These are phyloP conservation scores for Heliocidaris tuberculata DNA, from an alignment of 35 echinoderm and acorn worm genomes.

Conservation along the genomic window DNA sequence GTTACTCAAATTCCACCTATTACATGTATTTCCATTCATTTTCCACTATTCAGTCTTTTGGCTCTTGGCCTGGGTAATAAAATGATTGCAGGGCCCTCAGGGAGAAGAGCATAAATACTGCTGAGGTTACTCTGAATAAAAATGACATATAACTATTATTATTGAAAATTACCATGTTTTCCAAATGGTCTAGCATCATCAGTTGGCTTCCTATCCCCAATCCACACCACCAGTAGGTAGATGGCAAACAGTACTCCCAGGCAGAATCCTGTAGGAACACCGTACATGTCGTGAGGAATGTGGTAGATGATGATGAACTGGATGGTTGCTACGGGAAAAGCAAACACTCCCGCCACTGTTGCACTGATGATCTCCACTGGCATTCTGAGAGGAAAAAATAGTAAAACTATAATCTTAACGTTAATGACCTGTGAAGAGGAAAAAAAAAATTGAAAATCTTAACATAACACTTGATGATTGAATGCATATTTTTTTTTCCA, in stretches of 20 bases:
- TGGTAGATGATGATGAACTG: constrained; percentile 55
- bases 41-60: too few relatives aligned
- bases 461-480: too few relatives aligned
- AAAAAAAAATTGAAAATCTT: too few relatives aligned
- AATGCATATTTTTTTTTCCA: too few relatives aligned
- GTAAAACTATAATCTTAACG: neutral
- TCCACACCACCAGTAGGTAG: constrained; percentile 39
- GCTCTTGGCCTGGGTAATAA: too few relatives aligned
- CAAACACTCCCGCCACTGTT: constrained; percentile 26
- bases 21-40: too few relatives aligned
- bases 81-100: too few relatives aligned
- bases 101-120: too few relatives aligned
- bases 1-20: too few relatives aligned
- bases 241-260: constrained; percentile 22
- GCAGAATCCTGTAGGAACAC: constrained; percentile 35
- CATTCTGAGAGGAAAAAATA: neutral
- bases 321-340: constrained; percentile 42
- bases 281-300: constrained; percentile 42
- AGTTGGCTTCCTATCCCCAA: constrained; percentile 42
- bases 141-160: too few relatives aligned
- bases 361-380: constrained; percentile 36
- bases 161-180: neutral
- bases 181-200: constrained; percentile 49
- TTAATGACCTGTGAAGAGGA: too few relatives aligned
- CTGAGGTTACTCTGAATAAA: too few relatives aligned